phyloP scores from a whole-genome alignment of 64 coral and sea anemone genomes.

The Hydrozoanthus tunicans region DNA sequence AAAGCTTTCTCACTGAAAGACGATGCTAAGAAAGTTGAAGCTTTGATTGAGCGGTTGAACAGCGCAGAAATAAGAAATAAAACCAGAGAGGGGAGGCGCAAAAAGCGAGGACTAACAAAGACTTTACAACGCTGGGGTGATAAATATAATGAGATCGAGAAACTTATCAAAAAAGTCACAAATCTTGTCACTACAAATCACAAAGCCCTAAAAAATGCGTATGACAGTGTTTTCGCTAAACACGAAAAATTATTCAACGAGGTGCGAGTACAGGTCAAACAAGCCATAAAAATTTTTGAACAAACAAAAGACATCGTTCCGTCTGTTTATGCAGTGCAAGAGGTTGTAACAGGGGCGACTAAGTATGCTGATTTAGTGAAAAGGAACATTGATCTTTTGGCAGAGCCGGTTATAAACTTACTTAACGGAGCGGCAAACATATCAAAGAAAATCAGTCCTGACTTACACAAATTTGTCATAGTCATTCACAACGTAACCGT shows the following conservation, averaged over 20 bases:
- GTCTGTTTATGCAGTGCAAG: slow-evolving; percentile 76
- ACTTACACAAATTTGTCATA: slow-evolving; percentile 78
- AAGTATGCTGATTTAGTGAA: slow-evolving; percentile 69
- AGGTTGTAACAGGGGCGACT: slow-evolving; percentile 62
- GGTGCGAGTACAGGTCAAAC: slow-evolving; percentile 68
- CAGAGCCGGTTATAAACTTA: slow-evolving; percentile 72
- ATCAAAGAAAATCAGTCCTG: slow-evolving; percentile 62
- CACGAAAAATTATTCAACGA: slow-evolving; percentile 66
- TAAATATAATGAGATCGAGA: not conserved
- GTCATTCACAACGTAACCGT: slow-evolving; percentile 54
- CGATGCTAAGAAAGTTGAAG: slow-evolving; percentile 74
- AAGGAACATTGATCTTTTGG: slow-evolving; percentile 57
- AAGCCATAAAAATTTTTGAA: slow-evolving; percentile 76
- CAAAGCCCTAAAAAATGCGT: slow-evolving; percentile 49
- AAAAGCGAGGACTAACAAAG: slow-evolving; percentile 24
- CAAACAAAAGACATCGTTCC: slow-evolving; percentile 73
- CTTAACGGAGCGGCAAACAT: slow-evolving; percentile 69
- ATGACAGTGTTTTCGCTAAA: slow-evolving; percentile 69
- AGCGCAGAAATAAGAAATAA: slow-evolving; percentile 41
- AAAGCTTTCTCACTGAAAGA: slow-evolving; percentile 82
- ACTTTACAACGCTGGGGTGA: not conserved
- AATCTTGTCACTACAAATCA: slow-evolving; percentile 28
- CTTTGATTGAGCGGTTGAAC: slow-evolving; percentile 56
- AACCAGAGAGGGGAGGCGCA: slow-evolving; percentile 13
- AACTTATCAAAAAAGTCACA: slow-evolving; percentile 34